Base-by-base conservation (phyloP, 1,140 invertebrate genomes). In the Drosophila pruinosa region DNA sequence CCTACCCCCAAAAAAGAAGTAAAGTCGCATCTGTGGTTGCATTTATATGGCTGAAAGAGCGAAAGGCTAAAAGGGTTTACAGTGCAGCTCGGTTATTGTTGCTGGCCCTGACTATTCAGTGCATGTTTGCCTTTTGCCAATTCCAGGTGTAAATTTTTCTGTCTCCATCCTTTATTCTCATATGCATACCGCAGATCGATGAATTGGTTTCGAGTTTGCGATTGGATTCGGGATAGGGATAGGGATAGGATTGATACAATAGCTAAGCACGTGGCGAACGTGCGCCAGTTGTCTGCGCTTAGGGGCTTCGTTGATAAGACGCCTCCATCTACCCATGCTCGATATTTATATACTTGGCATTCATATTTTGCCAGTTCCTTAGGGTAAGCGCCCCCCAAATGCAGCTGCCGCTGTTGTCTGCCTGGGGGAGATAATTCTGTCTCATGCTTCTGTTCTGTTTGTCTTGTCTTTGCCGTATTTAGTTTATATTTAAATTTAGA, bases 121-220 rank as follows among this genome's bases (percentile, higher is more conserved):
- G 72, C 83, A 68, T 85, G 75, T 78, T 88, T 83, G 52, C 43
- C 24, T 41, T 48, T 39, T 38, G 88, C 88, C 73, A 82, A 79
- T 86, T 77, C 88, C 88, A 90, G 88, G 88, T 90, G 88, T 90
- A 90, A 90, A 90, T 80, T 89, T 45, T 26, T 45, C 26, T 54
- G n/a, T 19, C 47, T n/a, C 22, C 22, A 34, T 26, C 26, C 24
- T 21, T 34, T 47, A 21, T 26, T 41, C 54, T 12, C 14, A 31
- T 41, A 58, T 48, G 17, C 31, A 19, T 48, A 26, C 48, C 43
- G 64, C 45, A 50, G 63, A 61, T 47, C 58, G 41, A 41, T 21
- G 50, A 54, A 75, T 54, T 48, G 64, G 56, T 34, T 39, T 34
- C 65, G 57, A 12, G 38, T 12, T 21, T n/a, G n/a, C n/a, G n/a